Base-by-base conservation (phyloP, 2,797 vertebrate species). In the Rhynchonycteris naso region DNA sequence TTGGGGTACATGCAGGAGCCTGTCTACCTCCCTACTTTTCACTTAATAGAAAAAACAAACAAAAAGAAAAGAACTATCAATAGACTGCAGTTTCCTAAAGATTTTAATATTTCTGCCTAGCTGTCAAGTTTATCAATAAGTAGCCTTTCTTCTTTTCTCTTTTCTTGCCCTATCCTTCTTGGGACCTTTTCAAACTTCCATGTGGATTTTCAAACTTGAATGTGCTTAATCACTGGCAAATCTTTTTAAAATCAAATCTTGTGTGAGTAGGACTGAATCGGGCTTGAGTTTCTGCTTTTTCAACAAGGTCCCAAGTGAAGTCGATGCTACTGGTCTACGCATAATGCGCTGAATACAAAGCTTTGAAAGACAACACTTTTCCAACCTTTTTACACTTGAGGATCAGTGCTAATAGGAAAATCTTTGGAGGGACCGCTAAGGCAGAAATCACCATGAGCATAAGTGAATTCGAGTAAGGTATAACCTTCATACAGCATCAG, bases 41-140 rank as follows among this genome's bases (percentile, higher is more conserved):
- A 43, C 5, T 43, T 43, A 43, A 43, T 43, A 43, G 43, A 43
- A 43, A 43, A 43, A 43, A 43, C 5, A 43, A 43, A 7, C n/a
- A n/a, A 43, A 43, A 43, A 43, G 5, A 43, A 43, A 93, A 75
- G 38, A 87, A 84, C 35, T 58, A 16, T 78, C 66, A 82, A 16
- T 63, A 88, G 76, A 81, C 69, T 75, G 9, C 13, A n/a, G 54
- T 82, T 91, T 88, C 61, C 47, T 38, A 95, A 83, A 92, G 52
- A 69, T 43, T 50, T 90, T 72, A 92, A 18, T 81, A 84, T 82
- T 88, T 89, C 84, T 89, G n/a, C 16, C n/a, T 86, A n/a, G 38
- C 8, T 97, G 26, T 86, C 59, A 96, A 83, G 43, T 80, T 94
- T 22, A 35, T 93, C 72, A 95, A 85, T 69, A 90, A 84, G 30